phyloP scores from a whole-genome alignment of 2,888 invertebrate species.

The Perdita meconis region DNA sequence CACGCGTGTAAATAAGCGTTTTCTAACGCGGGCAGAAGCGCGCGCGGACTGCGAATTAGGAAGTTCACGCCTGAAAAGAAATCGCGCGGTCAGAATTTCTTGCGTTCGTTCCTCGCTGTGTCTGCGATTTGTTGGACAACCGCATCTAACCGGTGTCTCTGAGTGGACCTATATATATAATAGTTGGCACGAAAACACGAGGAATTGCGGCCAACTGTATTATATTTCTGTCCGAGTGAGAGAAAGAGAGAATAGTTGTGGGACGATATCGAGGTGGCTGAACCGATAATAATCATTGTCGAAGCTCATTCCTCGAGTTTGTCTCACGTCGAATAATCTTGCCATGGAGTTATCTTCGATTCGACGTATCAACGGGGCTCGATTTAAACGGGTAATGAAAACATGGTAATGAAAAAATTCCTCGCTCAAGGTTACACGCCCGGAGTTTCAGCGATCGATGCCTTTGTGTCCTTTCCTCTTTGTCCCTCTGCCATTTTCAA shows the following conservation, averaged over 20 bases:
- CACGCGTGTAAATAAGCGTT: conserved; percentile 38
- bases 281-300: conserved; percentile 39
- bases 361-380: too few species aligned
- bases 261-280: conserved; percentile 32
- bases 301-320: neutral
- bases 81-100: neutral
- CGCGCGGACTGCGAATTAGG: conserved; percentile 36
- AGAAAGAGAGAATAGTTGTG: conserved; percentile 5
- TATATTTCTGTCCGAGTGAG: conserved; percentile 54
- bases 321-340: neutral
- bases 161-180: conserved; percentile 34
- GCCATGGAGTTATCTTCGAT: too few species aligned
- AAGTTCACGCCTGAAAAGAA: conserved; percentile 6
- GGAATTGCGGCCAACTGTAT: conserved; percentile 56
- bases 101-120: neutral
- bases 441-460: too few species aligned
- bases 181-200: conserved; percentile 59
- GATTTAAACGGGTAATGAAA: too few species aligned
- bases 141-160: conserved; percentile 5
- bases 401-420: too few species aligned
- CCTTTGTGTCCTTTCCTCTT: neutral
- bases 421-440: too few species aligned
- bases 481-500: neutral
- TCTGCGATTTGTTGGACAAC: conserved; percentile 26
- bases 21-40: conserved; percentile 23